A percentile compares a stretch with the other conserved stretches of the same genome.
Conservation (phyloP, 2,888 invertebrate genomes). For the Phengaris alcon region DNA sequence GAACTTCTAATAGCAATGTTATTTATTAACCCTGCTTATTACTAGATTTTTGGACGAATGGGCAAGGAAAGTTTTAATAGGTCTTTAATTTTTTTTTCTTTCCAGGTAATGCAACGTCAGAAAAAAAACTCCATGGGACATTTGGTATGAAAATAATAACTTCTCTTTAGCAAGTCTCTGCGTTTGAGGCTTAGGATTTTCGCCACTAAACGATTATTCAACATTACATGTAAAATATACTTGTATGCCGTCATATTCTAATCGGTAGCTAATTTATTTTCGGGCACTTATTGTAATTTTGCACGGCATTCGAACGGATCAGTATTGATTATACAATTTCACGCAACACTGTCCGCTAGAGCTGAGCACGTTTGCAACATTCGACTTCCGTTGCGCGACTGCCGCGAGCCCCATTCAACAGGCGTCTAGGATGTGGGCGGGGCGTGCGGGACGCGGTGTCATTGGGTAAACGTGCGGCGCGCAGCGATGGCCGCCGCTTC, state of each 20-base stretch:
- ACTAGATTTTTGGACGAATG: background rate
- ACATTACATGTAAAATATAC: slow-evolving; percentile 9
- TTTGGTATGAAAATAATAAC: background rate
- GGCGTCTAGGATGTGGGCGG: slow-evolving; percentile 73
- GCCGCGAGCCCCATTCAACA: slow-evolving; percentile 72
- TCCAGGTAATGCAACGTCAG: background rate
- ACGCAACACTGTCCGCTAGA: slow-evolving; percentile 34
- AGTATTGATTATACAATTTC: slow-evolving; percentile 30
- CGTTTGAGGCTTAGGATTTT: background rate
- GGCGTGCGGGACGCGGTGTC: slow-evolving; percentile 72
- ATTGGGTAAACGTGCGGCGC: slow-evolving; percentile 65
- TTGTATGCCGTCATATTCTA: slow-evolving; percentile 12
- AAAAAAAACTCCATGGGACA: background rate
- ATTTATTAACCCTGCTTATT: background rate
- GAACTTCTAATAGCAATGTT: background rate
- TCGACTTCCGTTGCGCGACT: slow-evolving; percentile 59
- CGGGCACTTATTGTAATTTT: slow-evolving; percentile 6
- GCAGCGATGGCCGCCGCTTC: slow-evolving; percentile 74
- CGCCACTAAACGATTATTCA: background rate
- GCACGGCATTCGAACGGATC: slow-evolving; percentile 20
- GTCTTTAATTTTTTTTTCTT: background rate
- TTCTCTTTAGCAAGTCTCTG: background rate
- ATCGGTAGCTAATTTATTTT: background rate
- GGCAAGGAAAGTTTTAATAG: background rate
- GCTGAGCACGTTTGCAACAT: slow-evolving; percentile 46